Base-by-base conservation (phyloP, 2,113 vertebrate genomes). In the Ptilorrhoa leucosticta region DNA sequence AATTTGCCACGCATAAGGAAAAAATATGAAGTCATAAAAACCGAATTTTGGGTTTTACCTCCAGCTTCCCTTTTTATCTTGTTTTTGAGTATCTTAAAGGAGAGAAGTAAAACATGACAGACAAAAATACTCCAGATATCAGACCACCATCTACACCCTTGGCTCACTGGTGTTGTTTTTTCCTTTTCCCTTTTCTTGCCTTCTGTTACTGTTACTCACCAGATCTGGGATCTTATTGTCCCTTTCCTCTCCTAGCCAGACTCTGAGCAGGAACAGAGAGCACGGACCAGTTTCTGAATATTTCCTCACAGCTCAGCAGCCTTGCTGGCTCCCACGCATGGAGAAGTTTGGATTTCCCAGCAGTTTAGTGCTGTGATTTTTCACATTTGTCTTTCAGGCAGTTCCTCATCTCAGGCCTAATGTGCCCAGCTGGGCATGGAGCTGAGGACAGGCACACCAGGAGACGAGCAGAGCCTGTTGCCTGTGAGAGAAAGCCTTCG, bases 321-420 rank as follows among this genome's bases (percentile, higher is more conserved):
- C 53, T 70, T 22, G 31, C 60, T 96, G 71, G 33, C 75, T 94
- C 78, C 89, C 53, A 64, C 57, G 73, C 73, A 73, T 66, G 68
- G 80, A 83, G 70, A 91, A 90, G n/a, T 94, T 64, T 90, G 85
- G 71, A 83, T 94, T 96, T 95, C 71, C 40, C 47, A 26, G 87
- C 84, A 80, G 57, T 70, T 95, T 53, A 89, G 35, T 37, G 56
- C 71, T 83, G 80, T 72, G 45, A 89, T 81, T 96, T 92, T 86
- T 73, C 80, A 81, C 66, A 64, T 95, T 90, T 83, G 56, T 81
- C 80, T 95, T 84, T 58, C 42, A 86, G 83, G 56, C 72, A 47
- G 48, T 37, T 65, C 35, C 92, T 95, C 63, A 45, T 87, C 71
- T 85, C 61, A 54, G 47, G 51, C 47, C 65, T 82, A 82, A 88